phyloP scores from a whole-genome alignment of 2,113 vertebrate genomes.

The Vombatus ursinus region DNA sequence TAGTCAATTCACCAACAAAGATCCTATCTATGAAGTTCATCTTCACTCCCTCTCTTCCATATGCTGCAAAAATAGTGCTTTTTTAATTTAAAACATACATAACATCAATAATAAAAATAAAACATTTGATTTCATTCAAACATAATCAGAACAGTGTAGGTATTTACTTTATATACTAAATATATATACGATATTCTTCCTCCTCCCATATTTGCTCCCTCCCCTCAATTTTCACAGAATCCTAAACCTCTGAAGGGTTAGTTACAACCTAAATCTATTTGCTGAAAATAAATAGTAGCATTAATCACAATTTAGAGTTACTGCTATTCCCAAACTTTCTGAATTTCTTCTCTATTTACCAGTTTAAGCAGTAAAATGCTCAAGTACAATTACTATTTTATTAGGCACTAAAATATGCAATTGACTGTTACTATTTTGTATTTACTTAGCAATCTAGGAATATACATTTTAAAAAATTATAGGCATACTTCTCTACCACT shows the following conservation, averaged over 20 bases:
- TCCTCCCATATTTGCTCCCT: neutral
- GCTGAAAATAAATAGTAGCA: slow-evolving; percentile 39
- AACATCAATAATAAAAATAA: slow-evolving; percentile 72
- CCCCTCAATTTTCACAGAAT: slow-evolving; percentile 15
- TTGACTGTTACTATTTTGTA: neutral
- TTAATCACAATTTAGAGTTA: neutral
- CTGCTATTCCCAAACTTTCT: neutral
- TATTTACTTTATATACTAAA: slow-evolving; percentile 2
- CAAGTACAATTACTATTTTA: neutral
- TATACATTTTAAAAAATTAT: neutral
- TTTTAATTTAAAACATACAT: slow-evolving; percentile 82
- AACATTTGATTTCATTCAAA: slow-evolving; percentile 65
- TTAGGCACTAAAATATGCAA: slow-evolving; percentile 9
- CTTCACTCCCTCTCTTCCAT: slow-evolving; percentile 97
- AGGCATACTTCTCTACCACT: slow-evolving; percentile 17
- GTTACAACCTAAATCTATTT: slow-evolving; percentile 26
- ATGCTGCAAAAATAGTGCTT: slow-evolving; percentile 88
- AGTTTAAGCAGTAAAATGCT: neutral
- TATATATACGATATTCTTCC: slow-evolving; percentile 35
- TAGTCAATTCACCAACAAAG: slow-evolving; percentile 98
- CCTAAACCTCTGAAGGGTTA: neutral
- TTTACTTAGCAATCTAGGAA: neutral
- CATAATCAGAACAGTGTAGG: slow-evolving; percentile 51
- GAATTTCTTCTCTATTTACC: neutral
- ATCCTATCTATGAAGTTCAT: slow-evolving; percentile 99